Percentiles rank a stretch among this genome's conserved stretches.
Evolutionary conservation across 2,888 invertebrate genomes (phyloP).

Genomic region (Caenorhabditis sp.): DNA sequence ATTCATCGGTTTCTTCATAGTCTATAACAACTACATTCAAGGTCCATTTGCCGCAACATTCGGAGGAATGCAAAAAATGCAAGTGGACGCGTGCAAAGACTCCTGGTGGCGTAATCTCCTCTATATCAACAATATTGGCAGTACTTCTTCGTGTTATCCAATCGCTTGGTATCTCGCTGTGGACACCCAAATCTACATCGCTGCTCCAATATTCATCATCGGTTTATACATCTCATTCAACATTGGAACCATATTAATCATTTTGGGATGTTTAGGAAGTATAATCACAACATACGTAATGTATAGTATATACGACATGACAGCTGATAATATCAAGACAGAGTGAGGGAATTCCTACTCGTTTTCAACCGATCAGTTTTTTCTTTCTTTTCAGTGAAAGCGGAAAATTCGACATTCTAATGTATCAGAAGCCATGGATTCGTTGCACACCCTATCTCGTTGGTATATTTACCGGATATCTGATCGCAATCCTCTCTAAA

Average conservation of each 20-base stretch:
- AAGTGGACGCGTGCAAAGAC: conserved; percentile 24
- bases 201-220: conserved; percentile 32
- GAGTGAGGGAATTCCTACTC: background rate
- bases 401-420: conserved; percentile 10
- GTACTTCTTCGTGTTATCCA: conserved; percentile 28
- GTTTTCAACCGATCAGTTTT: background rate
- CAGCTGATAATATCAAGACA: background rate
- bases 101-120: conserved; percentile 45
- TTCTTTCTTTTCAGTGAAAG: background rate
- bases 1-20: conserved; percentile 36
- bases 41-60: conserved; percentile 14
- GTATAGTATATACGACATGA: background rate
- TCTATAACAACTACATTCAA: conserved; percentile 23
- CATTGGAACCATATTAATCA: conserved; percentile 6
- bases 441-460: conserved; percentile 72
- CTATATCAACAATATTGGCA: conserved; percentile 48
- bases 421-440: conserved; percentile 49
- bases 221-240: conserved; percentile 21
- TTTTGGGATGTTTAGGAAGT: conserved; percentile 21
- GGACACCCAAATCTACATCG: conserved; percentile 36
- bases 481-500: conserved; percentile 67
- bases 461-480: conserved; percentile 71
- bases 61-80: conserved; percentile 7
- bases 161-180: conserved; percentile 41
- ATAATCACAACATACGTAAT: too few species aligned